Evolutionary conservation across 2,113 vertebrate species (phyloP).

Genomic region (Pungitius pungitius): DNA sequence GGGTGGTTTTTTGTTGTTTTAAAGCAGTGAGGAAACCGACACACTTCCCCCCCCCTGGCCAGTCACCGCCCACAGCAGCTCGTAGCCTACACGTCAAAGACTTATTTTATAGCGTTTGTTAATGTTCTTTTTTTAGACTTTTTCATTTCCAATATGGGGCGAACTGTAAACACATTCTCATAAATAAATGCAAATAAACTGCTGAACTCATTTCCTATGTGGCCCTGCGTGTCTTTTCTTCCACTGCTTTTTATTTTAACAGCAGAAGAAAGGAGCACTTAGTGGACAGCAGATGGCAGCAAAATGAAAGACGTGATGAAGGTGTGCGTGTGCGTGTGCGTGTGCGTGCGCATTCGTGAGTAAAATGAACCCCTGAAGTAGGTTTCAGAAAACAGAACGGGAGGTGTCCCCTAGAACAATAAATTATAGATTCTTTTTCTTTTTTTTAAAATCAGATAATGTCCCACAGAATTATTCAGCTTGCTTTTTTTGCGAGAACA

Average conservation of each 20-base stretch:
- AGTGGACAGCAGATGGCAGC: conserved; percentile 72
- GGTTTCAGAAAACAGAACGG: not conserved
- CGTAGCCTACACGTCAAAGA: conserved; percentile 49
- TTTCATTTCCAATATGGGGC: conserved; percentile 55
- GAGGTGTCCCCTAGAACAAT: not conserved
- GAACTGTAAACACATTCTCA: conserved; percentile 66
- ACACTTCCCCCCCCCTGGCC: conserved; percentile 33
- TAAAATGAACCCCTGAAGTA: not conserved
- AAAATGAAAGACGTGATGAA: conserved; percentile 38
- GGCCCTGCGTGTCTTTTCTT: conserved; percentile 28
- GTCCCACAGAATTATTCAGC: conserved; percentile 45
- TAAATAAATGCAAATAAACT: conserved; percentile 75
- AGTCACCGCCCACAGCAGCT: conserved; percentile 47
- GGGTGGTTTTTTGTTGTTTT: conserved; percentile 21
- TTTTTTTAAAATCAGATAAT: too few relatives aligned
- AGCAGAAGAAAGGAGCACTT: not conserved
- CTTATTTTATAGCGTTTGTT: conserved; percentile 67
- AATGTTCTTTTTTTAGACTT: conserved; percentile 60
- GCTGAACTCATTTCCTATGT: conserved; percentile 52
- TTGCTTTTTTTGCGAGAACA: conserved; percentile 41
- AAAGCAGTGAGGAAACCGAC: conserved; percentile 7
- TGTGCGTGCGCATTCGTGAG: not conserved
- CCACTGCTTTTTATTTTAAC: conserved; percentile 10
- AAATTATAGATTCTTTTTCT: too few relatives aligned
- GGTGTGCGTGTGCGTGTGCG: conserved; percentile 8